phyloP scores from a whole-genome alignment of 2,113 vertebrate genomes.

The Rhinichthys klamathensis region DNA sequence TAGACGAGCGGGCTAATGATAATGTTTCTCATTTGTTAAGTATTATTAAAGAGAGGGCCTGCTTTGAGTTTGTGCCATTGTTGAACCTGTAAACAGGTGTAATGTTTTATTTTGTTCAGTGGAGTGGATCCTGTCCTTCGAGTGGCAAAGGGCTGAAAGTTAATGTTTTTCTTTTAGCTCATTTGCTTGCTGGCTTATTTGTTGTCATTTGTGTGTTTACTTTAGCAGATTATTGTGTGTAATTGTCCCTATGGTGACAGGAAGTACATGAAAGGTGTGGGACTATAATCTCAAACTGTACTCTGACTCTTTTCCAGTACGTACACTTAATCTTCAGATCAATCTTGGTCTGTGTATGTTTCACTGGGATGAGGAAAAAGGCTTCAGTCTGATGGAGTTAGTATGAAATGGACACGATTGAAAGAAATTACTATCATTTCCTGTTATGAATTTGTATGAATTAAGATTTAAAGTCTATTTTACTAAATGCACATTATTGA shows the following conservation, averaged over 20 bases:
- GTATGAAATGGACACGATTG: neutral
- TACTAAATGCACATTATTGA: neutral
- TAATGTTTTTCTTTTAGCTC: neutral
- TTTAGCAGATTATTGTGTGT: neutral
- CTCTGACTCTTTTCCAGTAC: neutral
- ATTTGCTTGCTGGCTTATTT: neutral
- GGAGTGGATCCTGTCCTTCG: neutral
- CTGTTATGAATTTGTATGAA: neutral
- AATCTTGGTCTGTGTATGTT: slow-evolving; percentile 12
- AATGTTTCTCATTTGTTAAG: slow-evolving; percentile 38
- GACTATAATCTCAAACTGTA: neutral
- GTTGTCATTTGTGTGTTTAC: neutral
- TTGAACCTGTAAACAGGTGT: slow-evolving; percentile 4
- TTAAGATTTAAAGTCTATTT: slow-evolving; percentile 1
- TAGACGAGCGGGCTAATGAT: neutral
- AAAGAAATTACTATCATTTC: neutral
- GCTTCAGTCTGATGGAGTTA: neutral
- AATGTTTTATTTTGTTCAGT: neutral
- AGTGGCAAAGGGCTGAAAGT: slow-evolving; percentile 2
- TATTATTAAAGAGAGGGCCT: neutral
- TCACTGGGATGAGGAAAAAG: neutral
- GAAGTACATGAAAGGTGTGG: neutral
- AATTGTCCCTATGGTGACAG: neutral
- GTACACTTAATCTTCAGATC: slow-evolving; percentile 15
- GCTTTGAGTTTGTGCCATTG: neutral